Percentiles rank a stretch among this genome's conserved stretches.
Conservation (phyloP, 1,140 invertebrate genomes). For the Telenomus remus region DNA sequence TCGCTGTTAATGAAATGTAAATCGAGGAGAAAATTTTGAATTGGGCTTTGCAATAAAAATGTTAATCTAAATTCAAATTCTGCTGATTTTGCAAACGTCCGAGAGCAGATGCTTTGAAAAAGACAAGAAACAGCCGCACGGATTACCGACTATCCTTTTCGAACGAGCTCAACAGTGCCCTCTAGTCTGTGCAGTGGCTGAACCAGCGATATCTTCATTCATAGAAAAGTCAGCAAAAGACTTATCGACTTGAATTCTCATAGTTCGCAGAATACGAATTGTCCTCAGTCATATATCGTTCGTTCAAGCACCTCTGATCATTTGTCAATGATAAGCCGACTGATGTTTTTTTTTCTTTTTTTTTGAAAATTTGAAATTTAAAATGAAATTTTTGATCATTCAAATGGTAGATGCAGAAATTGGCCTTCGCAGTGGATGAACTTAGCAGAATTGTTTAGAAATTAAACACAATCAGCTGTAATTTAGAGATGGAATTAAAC, state of each 20-base stretch:
- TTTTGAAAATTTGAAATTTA: slow-evolving; percentile 28
- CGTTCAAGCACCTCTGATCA: slow-evolving; percentile 48
- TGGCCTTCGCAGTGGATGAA: too few species aligned
- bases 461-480: too few species aligned
- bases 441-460: too few species aligned
- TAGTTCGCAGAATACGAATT: slow-evolving; percentile 50
- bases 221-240: slow-evolving; percentile 51
- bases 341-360: slow-evolving; percentile 13
- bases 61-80: too few species aligned
- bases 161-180: slow-evolving; percentile 26
- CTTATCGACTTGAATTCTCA: slow-evolving; percentile 50
- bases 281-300: slow-evolving; percentile 46
- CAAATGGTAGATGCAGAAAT: too few species aligned
- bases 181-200: slow-evolving; percentile 52
- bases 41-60: too few species aligned
- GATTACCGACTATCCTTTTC: slow-evolving; percentile 52
- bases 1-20: too few species aligned
- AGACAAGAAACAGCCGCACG: slow-evolving; percentile 44
- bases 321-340: slow-evolving; percentile 46
- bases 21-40: too few species aligned
- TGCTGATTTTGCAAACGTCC: too few species aligned
- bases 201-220: slow-evolving; percentile 54
- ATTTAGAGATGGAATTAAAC: too few species aligned
- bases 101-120: slow-evolving; percentile 24
- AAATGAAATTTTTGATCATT: slow-evolving; percentile 1